phyloP scores from a whole-genome alignment of 2,888 invertebrate species.

The Trachelus troglodyta region DNA sequence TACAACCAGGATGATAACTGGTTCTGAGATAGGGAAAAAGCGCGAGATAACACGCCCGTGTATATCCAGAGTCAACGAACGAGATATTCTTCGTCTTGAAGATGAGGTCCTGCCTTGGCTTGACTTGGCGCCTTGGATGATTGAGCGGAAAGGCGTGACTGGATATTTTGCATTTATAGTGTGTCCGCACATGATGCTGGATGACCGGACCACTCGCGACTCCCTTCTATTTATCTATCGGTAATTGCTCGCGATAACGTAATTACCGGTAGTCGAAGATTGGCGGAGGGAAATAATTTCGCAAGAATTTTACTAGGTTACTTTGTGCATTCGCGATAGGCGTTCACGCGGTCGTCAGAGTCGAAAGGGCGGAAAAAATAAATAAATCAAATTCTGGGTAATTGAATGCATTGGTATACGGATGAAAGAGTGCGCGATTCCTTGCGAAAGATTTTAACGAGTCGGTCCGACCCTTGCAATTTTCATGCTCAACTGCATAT shows the following conservation, averaged over 20 bases:
- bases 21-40: not conserved
- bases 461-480: not conserved
- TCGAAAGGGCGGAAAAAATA: not conserved
- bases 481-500: not conserved
- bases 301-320: constrained; percentile 18
- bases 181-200: not conserved
- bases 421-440: not conserved
- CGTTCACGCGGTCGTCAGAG: not conserved
- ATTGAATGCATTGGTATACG: not conserved
- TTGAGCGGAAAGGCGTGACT: constrained; percentile 12
- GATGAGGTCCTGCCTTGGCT: not conserved
- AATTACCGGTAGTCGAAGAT: constrained; percentile 17
- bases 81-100: constrained; percentile 1
- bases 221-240: not conserved
- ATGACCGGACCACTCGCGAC: not conserved
- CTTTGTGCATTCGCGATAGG: not conserved
- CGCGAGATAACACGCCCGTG: not conserved
- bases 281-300: constrained; percentile 25
- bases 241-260: constrained; percentile 15
- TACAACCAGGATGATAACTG: not conserved
- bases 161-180: constrained; percentile 22
- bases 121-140: constrained; percentile 10
- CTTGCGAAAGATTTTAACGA: not conserved
- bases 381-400: not conserved
- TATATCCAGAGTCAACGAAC: constrained; percentile 9